A percentile compares a stretch with the other conserved stretches of the same genome.
Evolutionary conservation across 37 sponge, comb jelly and placozoan species (phyloP).

Genomic region (Agelas oroides): DNA sequence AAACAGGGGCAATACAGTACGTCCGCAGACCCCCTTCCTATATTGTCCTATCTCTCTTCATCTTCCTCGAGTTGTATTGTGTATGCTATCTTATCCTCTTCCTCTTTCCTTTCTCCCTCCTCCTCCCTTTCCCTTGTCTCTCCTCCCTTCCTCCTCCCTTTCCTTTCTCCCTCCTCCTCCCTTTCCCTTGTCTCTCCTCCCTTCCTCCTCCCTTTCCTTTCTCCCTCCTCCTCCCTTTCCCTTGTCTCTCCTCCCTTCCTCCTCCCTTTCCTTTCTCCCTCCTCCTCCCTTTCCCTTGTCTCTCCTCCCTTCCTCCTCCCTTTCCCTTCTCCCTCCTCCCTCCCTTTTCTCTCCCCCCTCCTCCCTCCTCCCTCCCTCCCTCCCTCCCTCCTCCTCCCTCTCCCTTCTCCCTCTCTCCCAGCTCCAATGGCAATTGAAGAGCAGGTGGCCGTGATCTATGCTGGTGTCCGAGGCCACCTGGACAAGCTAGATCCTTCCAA

Average conservation of each 20-base stretch:
- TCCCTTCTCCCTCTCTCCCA: slow-evolving; percentile 34
- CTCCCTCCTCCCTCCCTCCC: background rate
- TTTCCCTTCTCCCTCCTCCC: background rate
- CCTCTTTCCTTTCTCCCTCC: too few relatives aligned
- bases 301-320: too few relatives aligned
- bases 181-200: too few relatives aligned
- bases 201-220: too few relatives aligned
- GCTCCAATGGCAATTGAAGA: slow-evolving; percentile 97
- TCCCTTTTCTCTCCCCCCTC: background rate
- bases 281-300: too few relatives aligned
- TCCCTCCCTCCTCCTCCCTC: background rate
- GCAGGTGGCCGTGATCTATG: slow-evolving; percentile 96
- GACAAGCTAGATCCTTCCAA: slow-evolving; percentile 94
- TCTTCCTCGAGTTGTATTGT: background rate
- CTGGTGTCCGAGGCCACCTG: slow-evolving; percentile 96
- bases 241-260: too few relatives aligned
- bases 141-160: too few relatives aligned
- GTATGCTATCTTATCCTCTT: background rate
- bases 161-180: too few relatives aligned
- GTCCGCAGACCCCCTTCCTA: background rate
- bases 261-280: too few relatives aligned
- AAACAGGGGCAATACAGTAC: slow-evolving; percentile 99
- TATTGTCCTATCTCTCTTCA: too few relatives aligned
- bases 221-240: too few relatives aligned
- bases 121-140: too few relatives aligned